Evolutionary conservation across 1,140 invertebrate species (phyloP).

Genomic region (Trissolcus basalis): DNA sequence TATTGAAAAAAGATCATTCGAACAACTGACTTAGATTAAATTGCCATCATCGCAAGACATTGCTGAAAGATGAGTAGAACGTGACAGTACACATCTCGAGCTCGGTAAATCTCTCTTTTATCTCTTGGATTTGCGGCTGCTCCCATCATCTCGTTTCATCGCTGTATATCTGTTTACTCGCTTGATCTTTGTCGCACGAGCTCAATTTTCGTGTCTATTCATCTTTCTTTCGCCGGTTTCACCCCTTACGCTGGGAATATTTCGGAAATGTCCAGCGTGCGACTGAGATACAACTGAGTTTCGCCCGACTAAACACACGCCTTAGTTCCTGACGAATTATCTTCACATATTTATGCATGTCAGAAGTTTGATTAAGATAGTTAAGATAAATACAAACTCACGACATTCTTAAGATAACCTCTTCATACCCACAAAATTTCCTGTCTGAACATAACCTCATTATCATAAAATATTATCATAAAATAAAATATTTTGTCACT

Average conservation of each 20-base stretch:
- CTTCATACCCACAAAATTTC: too few species aligned
- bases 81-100: slow-evolving; percentile 50
- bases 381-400: too few species aligned
- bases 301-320: slow-evolving; percentile 30
- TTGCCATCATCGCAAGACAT: slow-evolving; percentile 44
- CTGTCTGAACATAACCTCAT: too few species aligned
- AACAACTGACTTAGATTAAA: slow-evolving; percentile 20
- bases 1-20: too few species aligned
- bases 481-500: too few species aligned
- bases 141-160: slow-evolving; percentile 44
- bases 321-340: too few species aligned
- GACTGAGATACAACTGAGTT: slow-evolving; percentile 31
- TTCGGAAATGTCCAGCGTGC: slow-evolving; percentile 44
- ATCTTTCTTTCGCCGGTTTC: neutral
- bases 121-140: slow-evolving; percentile 50
- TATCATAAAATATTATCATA: too few species aligned
- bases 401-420: too few species aligned
- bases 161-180: slow-evolving; percentile 35
- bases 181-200: neutral
- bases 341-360: too few species aligned
- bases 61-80: slow-evolving; percentile 31
- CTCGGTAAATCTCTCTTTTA: slow-evolving; percentile 53
- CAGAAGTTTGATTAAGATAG: too few species aligned
- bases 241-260: slow-evolving; percentile 11
- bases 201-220: neutral